Conservation (phyloP, 2,888 invertebrate genomes). For the Drosophila prostipennis region DNA sequence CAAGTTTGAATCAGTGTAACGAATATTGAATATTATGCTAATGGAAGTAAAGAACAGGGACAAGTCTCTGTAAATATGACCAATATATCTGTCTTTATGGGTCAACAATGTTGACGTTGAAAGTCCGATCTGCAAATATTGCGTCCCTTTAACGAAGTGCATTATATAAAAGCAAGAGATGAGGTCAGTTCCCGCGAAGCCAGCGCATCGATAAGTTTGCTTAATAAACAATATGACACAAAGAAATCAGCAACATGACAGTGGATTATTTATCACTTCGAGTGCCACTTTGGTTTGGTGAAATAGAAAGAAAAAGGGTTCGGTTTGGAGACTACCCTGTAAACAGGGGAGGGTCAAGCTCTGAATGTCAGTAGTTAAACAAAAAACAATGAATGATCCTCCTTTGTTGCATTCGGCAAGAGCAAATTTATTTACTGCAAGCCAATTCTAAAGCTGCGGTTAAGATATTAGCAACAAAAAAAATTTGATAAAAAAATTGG, state of each 20-base stretch:
- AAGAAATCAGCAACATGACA: constrained; percentile 6
- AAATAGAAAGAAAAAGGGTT: constrained; percentile 1
- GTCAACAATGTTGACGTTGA: constrained; percentile 29
- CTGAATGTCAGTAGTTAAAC: not conserved
- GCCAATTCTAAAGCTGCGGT: constrained; percentile 2
- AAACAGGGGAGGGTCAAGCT: not conserved
- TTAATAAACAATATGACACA: constrained; percentile 27
- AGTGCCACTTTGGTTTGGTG: constrained; percentile 14
- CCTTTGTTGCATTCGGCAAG: constrained; percentile 21
- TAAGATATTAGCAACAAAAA: not conserved
- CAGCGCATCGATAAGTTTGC: constrained; percentile 8
- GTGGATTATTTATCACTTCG: constrained; percentile 13
- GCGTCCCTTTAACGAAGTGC: constrained; percentile 25
- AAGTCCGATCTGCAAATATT: constrained; percentile 34
- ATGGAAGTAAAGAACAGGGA: constrained; percentile 26
- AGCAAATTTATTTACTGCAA: constrained; percentile 14
- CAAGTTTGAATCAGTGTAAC: constrained; percentile 40
- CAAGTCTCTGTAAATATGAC: constrained; percentile 2
- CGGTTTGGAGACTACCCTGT: not conserved
- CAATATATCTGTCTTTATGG: constrained; percentile 35
- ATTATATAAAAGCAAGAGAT: constrained; percentile 18
- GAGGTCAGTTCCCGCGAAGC: constrained; percentile 37
- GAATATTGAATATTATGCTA: constrained; percentile 40
- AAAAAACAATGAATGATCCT: constrained; percentile 24
- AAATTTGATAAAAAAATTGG: no score